Conservation (phyloP, 2,113 vertebrate genomes). For the Hiodon tergisus region DNA sequence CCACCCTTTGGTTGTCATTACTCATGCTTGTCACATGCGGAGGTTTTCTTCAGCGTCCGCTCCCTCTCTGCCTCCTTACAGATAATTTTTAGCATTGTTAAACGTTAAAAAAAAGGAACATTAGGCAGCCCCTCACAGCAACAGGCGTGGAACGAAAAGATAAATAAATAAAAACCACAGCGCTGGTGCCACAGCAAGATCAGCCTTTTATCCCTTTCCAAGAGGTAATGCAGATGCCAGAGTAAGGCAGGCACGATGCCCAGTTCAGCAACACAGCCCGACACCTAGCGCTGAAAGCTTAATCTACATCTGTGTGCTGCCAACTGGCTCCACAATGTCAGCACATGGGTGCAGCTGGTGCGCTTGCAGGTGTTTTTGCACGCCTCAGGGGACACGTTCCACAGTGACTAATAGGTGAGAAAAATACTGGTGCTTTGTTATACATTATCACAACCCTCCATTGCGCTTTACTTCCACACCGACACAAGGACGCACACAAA, state of each 20-base stretch:
- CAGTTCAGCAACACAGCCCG: background rate
- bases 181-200: background rate
- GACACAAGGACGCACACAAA: background rate
- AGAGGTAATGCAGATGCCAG: background rate
- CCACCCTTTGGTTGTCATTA: conserved; percentile 4
- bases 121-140: background rate
- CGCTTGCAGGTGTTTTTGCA: background rate
- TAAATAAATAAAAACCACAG: background rate
- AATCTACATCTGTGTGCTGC: background rate
- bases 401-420: background rate
- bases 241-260: too few species aligned
- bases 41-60: background rate
- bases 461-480: background rate
- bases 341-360: background rate
- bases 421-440: conserved; percentile 2
- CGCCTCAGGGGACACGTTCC: background rate
- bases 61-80: background rate
- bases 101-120: background rate
- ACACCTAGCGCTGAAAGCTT: background rate
- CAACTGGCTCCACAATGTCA: background rate
- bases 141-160: background rate
- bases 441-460: background rate
- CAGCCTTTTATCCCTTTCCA: background rate
- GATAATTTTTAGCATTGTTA: background rate
- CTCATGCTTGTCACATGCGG: conserved; percentile 14